Base-by-base conservation (phyloP, 2,888 invertebrate genomes). In the Apodemia zela region DNA sequence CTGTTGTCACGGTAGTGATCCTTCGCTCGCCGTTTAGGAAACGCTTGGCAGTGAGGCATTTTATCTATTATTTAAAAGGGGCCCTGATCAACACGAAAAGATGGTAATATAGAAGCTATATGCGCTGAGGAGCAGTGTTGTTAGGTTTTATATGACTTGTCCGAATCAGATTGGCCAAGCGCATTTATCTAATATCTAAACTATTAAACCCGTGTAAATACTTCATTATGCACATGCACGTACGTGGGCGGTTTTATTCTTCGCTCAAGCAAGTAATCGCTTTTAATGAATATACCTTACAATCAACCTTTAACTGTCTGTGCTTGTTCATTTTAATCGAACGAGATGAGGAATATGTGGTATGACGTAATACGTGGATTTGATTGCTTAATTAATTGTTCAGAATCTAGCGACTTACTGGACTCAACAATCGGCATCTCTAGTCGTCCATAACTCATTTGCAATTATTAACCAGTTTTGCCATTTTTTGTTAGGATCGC, bases 281-380 rank as follows among this genome's bases (percentile, higher is more conserved):
- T 65, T 68, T 71, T 65, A 68, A 69, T 67, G 63, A 65, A 68
- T 68, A 62, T 66, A 65, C 64, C 67, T 67, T 68, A 66, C 66
- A 65, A 49, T 61, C 64, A 66, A 67, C 67, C 67, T 54, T 54
- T 54, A 15, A 25, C 54, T 21, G 54, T 29, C 15, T 29, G 29
- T 29, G 5, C 21, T 25, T 25, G 25, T 21, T 54, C 54, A 13
- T 45, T 45, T 17, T 45, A 15, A 45, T 25, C 54, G 25, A 45
- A 54, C 54, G 15, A 15, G 7, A 54, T 8, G 25, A 25, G 13
- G 29, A 15, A 54, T 54, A 25, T 21, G 7, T 21, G 25, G n/a
- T n/a, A n/a, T 54, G 54, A 54, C n/a, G 54, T 54, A 13, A 54
- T 54, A 45, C 7, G 0, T 54, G 54, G 25, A 54, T 54, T 54